Evolutionary conservation across 2,888 invertebrate species (phyloP), one percentile per base, ranked within the genome.

Genomic region (Agrochola lychnidis): DNA sequence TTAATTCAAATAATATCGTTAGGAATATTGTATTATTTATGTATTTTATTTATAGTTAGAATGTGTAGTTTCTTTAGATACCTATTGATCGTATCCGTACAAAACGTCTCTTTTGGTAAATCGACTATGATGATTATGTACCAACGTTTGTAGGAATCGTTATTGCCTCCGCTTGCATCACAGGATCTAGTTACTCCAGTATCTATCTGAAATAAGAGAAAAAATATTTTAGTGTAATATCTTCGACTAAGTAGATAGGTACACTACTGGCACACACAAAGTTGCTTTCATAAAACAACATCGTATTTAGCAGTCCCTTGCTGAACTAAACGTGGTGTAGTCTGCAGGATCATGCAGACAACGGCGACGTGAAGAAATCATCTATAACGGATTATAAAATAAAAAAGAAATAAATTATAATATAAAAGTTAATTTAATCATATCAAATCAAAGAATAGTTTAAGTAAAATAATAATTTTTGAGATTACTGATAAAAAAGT

Each of bases 91-190:
- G 70, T 61, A 71, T 73, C 51, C 73, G 40, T 84, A 82, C 77
- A 74, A 36, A 76, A 79, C 73, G 76, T 73, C 25, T 69, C 63
- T 74, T 76, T 82, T 71, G 76, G 63, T 82, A 78, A 79, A 71
- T 78, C 73, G 61, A 73, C 73, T 74, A 67, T 30, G 59, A 53
- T 59, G 19, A 63, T 76, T 70, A 66, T 45, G 56, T 79, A 78
- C 71, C 78, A 74, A 76, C 63, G 87, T 63, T 77, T 81, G 76
- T 76, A 78, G 72, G 81, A 62, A 70, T 87, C 79, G 71, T 81
- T 76, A 76, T 79, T 84, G 64, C 63, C 70, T 84, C 71, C 79
- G 67, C 70, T 86, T 71, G 68, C 81, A 78, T 88, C 83, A 81
- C 83, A 80, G 80, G 74, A 72, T 70, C 12, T 66, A 70, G 66